A percentile compares a stretch with the other conserved stretches of the same genome.
These are phyloP conservation scores for Nasalis larvatus DNA, from an alignment of 2,113 vertebrate genomes.

Conservation along the genomic window DNA sequence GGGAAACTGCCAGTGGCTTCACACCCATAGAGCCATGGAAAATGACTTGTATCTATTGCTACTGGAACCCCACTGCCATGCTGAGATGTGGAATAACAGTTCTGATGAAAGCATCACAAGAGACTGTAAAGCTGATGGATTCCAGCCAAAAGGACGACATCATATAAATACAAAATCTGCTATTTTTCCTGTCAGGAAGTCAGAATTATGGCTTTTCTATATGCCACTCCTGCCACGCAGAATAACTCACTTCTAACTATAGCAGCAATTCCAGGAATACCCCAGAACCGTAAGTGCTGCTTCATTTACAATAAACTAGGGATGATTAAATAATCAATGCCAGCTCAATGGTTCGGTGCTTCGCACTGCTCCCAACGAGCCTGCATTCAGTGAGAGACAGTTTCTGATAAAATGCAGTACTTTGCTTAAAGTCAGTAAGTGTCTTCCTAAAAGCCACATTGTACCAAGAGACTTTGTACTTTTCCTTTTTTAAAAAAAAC, in stretches of 20 bases:
- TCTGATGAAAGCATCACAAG: background rate
- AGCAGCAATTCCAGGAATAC: constrained; percentile 79
- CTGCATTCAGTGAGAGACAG: background rate
- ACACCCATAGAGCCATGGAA: background rate
- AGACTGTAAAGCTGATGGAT: constrained; percentile 17
- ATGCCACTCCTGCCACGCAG: constrained; percentile 66
- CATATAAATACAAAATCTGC: constrained; percentile 56
- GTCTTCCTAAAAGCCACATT: constrained; percentile 43
- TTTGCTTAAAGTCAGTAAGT: constrained; percentile 51
- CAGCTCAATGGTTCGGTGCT: background rate
- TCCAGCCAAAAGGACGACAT: constrained; percentile 37
- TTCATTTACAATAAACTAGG: constrained; percentile 69
- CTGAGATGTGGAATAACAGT: background rate
- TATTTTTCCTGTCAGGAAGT: constrained; percentile 68
- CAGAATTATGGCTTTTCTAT: constrained; percentile 74
- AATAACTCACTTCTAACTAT: constrained; percentile 68
- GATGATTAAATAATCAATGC: constrained; percentile 65
- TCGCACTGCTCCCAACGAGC: background rate
- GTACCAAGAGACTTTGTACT: background rate
- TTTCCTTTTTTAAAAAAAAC: background rate
- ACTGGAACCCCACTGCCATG: background rate
- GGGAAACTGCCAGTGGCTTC: background rate
- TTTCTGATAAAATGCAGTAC: constrained; percentile 24
- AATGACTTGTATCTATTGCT: background rate
- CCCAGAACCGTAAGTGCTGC: constrained; percentile 45